phyloP scores from a whole-genome alignment of 1,140 invertebrate species.

The Drosophila hydei region DNA sequence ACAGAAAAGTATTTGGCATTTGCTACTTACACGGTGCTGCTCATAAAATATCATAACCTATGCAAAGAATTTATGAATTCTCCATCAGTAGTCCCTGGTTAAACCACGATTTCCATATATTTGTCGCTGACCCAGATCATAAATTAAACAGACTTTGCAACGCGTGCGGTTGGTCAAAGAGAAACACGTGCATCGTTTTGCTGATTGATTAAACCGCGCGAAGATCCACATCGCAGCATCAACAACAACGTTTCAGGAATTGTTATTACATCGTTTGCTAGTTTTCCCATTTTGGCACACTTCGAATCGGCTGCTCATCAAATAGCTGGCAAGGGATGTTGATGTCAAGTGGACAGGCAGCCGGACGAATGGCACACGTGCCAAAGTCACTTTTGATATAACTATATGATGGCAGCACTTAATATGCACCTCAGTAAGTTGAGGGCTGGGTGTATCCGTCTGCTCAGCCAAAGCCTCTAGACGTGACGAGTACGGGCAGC shows the following conservation, averaged over 20 bases:
- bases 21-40: slow-evolving; percentile 24
- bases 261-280: slow-evolving; percentile 75
- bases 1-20: slow-evolving; percentile 47
- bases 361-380: slow-evolving; percentile 55
- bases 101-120: slow-evolving; percentile 50
- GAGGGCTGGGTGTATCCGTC: slow-evolving; percentile 7
- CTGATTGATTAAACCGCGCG: slow-evolving; percentile 78
- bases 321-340: slow-evolving; percentile 39
- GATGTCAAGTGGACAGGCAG: slow-evolving; percentile 54
- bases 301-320: slow-evolving; percentile 42
- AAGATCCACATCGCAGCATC: slow-evolving; percentile 45
- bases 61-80: slow-evolving; percentile 69
- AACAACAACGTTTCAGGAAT: slow-evolving; percentile 65
- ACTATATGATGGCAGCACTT: slow-evolving; percentile 72
- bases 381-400: slow-evolving; percentile 80
- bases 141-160: slow-evolving; percentile 55
- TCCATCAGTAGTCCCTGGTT: slow-evolving; percentile 50
- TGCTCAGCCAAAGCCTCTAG: slow-evolving; percentile 25
- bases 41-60: slow-evolving; percentile 53
- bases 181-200: slow-evolving; percentile 69
- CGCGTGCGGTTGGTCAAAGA: slow-evolving; percentile 8
- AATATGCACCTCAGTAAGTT: slow-evolving; percentile 52
- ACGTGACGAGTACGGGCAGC: slow-evolving; percentile 73
- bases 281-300: slow-evolving; percentile 40
- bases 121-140: slow-evolving; percentile 61